Evolutionary conservation across 2,797 vertebrate species (phyloP), one percentile per base, ranked within the genome.

Genomic region (Nothura maculosa): DNA sequence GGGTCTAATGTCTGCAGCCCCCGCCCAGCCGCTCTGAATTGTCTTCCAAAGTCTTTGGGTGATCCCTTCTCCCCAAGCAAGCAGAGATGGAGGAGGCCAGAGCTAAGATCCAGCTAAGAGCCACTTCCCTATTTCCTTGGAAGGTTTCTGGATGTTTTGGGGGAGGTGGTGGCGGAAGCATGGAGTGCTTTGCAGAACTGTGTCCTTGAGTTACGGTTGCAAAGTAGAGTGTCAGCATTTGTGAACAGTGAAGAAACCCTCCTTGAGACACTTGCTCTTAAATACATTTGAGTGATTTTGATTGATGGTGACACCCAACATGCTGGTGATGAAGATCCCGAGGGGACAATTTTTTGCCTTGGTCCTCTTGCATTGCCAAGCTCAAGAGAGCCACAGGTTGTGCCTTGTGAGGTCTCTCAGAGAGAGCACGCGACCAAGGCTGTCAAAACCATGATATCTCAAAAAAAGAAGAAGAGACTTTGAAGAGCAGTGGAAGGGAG

Each of bases 371-470:
- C 47, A 18, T 1, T 21, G 43, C 12, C 22, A 28, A 42, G 7
- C 48, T 42, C 38, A 72, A 58, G 69, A 15, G 34, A 30, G 27
- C 27, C 50, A 36, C 28, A 28, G 19, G 40, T 10, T 30, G 25
- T 36, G 16, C 17, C 57, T n/a, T 63, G 21, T 0, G 0, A 7
- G 6, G 6, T 45, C 16, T 66, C 2, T 0, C 0, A 1, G 9
- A 20, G 27, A 6, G 25, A 12, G 17, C 4, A 0, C 18, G 12
- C 0, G 1, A 22, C 40, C 21, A 4, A 25, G 8, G 47, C 36
- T 18, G n/a, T 67, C 9, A 0, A 21, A 81, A 11, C 1, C 0
- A 3, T 30, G 8, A 0, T 42, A 14, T 19, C 0, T 4, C 24
- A 19, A 64, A 5, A n/a, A 40, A 6, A n/a, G 20, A 50, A 40